Conservation (phyloP, 2,797 vertebrate genomes). For the Mormyrops attenuatus region DNA sequence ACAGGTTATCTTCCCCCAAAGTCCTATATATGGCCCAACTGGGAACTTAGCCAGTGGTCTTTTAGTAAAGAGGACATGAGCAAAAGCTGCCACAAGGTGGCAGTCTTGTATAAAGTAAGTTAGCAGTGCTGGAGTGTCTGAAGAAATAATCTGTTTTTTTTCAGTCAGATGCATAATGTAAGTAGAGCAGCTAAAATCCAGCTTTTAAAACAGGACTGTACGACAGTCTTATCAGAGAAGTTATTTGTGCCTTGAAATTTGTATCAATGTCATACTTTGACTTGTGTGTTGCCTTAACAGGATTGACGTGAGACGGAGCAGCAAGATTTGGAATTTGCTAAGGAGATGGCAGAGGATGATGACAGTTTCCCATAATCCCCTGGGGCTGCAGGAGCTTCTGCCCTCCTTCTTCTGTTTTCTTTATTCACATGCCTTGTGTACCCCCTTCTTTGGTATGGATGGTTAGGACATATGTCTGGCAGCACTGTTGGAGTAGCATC, state of each 20-base stretch:
- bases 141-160: background rate
- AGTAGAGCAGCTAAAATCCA: background rate
- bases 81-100: slow-evolving; percentile 6
- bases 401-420: background rate
- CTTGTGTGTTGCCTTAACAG: slow-evolving; percentile 49
- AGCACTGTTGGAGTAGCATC: background rate
- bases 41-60: background rate
- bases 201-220: background rate
- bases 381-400: background rate
- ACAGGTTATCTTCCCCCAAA: background rate
- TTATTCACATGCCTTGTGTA: background rate
- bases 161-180: background rate
- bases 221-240: background rate
- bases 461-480: background rate
- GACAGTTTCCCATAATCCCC: slow-evolving; percentile 83
- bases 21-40: background rate
- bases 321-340: slow-evolving; percentile 85
- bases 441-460: background rate
- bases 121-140: background rate
- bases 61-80: background rate
- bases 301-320: slow-evolving; percentile 91
- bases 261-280: background rate
- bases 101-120: background rate
- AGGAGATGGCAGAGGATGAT: slow-evolving; percentile 63
- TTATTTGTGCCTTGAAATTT: background rate